These are phyloP conservation scores for Parnassius orleans DNA, from an alignment of 2,888 invertebrate genomes.

Conservation along the genomic window DNA sequence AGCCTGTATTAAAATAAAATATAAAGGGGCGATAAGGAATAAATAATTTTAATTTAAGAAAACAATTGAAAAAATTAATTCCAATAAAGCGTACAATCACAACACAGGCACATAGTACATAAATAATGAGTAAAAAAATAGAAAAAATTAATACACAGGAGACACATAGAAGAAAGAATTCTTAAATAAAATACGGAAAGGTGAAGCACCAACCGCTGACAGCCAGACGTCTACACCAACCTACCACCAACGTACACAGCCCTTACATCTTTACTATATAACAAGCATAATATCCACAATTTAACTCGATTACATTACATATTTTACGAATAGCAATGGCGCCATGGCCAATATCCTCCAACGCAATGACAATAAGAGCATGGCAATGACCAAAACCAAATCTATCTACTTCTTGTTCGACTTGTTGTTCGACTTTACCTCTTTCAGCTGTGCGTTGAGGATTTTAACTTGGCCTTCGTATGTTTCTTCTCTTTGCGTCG, in stretches of 20 bases:
- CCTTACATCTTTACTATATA: slow-evolving; percentile 28
- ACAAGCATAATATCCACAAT: slow-evolving; percentile 22
- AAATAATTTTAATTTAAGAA: slow-evolving; percentile 19
- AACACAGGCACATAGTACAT: slow-evolving; percentile 51
- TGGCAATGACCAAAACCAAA: slow-evolving; percentile 73
- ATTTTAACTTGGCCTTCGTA: slow-evolving; percentile 95
- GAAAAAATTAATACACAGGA: slow-evolving; percentile 64
- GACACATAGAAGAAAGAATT: slow-evolving; percentile 55
- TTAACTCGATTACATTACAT: slow-evolving; percentile 10
- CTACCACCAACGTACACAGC: slow-evolving; percentile 67
- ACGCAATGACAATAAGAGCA: slow-evolving; percentile 62
- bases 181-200: slow-evolving; percentile 59
- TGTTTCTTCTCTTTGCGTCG: slow-evolving; percentile 96
- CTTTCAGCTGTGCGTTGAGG: slow-evolving; percentile 93
- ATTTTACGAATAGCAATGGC: slow-evolving; percentile 22
- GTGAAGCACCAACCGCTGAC: slow-evolving; percentile 79
- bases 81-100: slow-evolving; percentile 63
- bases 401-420: slow-evolving; percentile 63
- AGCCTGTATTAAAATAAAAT: too few relatives aligned
- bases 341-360: slow-evolving; percentile 36
- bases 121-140: slow-evolving; percentile 59
- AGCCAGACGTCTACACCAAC: slow-evolving; percentile 57
- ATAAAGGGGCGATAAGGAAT: too few relatives aligned
- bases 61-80: neutral
- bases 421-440: slow-evolving; percentile 84